Percentiles rank a stretch among this genome's conserved stretches.
Conservation (phyloP, 2,113 vertebrate genomes). For the Camelus dromedarius region DNA sequence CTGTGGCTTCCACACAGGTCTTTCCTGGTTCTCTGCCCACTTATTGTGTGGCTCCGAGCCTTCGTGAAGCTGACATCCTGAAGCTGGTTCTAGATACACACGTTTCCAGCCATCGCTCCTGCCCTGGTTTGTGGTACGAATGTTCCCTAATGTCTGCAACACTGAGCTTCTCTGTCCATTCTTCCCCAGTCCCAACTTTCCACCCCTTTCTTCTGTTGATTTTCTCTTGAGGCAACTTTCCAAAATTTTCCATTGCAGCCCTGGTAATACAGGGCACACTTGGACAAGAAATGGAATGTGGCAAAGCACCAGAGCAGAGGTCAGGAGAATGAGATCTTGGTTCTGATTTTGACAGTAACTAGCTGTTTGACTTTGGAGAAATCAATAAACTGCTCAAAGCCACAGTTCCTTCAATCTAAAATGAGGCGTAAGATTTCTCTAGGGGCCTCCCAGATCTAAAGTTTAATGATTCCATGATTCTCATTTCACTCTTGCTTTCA, state of each 20-base stretch:
- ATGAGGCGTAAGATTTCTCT: background rate
- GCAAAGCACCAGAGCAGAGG: background rate
- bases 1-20: background rate
- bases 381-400: constrained; percentile 63
- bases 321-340: background rate
- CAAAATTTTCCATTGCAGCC: background rate
- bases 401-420: constrained; percentile 7
- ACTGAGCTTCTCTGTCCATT: background rate
- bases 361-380: background rate
- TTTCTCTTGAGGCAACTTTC: background rate
- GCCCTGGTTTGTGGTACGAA: too few species aligned
- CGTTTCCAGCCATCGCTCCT: accelerated
- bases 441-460: background rate
- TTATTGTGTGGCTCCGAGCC: background rate
- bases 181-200: background rate
- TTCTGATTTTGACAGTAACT: background rate
- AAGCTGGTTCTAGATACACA: accelerated
- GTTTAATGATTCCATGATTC: background rate
- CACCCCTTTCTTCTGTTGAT: background rate
- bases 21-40: background rate
- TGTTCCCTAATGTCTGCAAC: accelerated
- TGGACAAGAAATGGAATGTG: background rate
- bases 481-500: constrained; percentile 37
- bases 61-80: background rate
- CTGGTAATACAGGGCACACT: background rate